phyloP scores from a whole-genome alignment of 2,113 vertebrate species.

The Mus pahari region DNA sequence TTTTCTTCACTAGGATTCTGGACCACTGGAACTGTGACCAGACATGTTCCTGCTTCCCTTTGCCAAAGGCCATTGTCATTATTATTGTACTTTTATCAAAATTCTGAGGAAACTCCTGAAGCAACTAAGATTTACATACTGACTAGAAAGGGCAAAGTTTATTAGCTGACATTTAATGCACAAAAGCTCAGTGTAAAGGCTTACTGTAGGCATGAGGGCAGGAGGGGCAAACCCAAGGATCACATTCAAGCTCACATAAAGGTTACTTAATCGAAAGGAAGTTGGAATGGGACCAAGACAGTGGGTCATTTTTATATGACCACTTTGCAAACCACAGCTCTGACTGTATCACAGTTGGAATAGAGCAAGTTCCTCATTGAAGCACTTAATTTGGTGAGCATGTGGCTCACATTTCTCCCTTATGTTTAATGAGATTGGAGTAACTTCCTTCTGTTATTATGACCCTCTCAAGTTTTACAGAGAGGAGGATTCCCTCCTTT shows the following conservation, averaged over 20 bases:
- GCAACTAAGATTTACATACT: background rate
- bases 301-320: too few relatives aligned
- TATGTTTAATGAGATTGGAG: rapidly evolving
- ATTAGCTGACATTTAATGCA: background rate
- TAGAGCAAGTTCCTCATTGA: background rate
- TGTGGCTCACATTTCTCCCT: background rate
- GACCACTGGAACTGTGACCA: background rate
- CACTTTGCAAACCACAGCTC: background rate
- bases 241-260: rapidly evolving
- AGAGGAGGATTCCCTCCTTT: background rate
- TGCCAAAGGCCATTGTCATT: background rate
- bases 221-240: background rate
- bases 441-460: background rate
- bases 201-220: rapidly evolving
- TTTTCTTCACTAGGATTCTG: background rate
- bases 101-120: background rate
- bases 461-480: background rate
- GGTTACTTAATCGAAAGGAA: rapidly evolving
- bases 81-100: background rate
- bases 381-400: background rate
- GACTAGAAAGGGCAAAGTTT: background rate
- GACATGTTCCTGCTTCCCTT: background rate
- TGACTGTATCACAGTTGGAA: rapidly evolving
- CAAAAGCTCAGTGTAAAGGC: too few relatives aligned
- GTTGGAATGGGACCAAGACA: rapidly evolving